phyloP scores from a whole-genome alignment of 2,888 invertebrate genomes.

The Lottia scabra region DNA sequence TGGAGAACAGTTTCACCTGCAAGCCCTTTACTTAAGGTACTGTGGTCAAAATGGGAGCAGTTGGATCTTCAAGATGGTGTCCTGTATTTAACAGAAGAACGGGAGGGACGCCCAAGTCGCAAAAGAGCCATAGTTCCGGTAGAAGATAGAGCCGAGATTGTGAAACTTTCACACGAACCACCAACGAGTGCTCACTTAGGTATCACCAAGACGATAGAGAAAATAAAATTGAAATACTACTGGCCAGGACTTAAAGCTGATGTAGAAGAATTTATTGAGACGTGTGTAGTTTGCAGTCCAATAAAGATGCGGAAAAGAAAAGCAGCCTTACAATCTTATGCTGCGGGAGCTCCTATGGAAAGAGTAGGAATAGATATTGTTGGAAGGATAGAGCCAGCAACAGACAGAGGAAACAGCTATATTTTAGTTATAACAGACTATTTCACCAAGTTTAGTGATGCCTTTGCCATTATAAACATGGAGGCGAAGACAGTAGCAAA shows the following conservation, averaged over 20 bases:
- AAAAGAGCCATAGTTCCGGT: background rate
- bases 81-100: background rate
- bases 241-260: conserved; percentile 12
- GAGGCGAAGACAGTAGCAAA: conserved; percentile 30
- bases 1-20: too few species aligned
- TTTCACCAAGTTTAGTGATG: conserved; percentile 30
- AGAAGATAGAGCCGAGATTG: background rate
- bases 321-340: too few species aligned
- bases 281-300: too few species aligned
- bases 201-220: background rate
- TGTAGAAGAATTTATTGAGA: background rate
- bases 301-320: conserved; percentile 2
- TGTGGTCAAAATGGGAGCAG: background rate
- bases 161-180: background rate
- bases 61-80: background rate
- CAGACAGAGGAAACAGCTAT: conserved; percentile 25
- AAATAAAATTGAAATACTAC: conserved; percentile 5
- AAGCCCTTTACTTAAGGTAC: background rate
- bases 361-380: conserved; percentile 25
- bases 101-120: background rate
- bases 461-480: conserved; percentile 23
- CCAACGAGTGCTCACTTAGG: background rate
- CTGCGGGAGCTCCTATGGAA: conserved; percentile 25
- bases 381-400: conserved; percentile 25
- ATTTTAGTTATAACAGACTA: conserved; percentile 31